These are phyloP conservation scores for Amphiprion clarkii DNA, from an alignment of 2,797 vertebrate genomes.

Conservation along the genomic window DNA sequence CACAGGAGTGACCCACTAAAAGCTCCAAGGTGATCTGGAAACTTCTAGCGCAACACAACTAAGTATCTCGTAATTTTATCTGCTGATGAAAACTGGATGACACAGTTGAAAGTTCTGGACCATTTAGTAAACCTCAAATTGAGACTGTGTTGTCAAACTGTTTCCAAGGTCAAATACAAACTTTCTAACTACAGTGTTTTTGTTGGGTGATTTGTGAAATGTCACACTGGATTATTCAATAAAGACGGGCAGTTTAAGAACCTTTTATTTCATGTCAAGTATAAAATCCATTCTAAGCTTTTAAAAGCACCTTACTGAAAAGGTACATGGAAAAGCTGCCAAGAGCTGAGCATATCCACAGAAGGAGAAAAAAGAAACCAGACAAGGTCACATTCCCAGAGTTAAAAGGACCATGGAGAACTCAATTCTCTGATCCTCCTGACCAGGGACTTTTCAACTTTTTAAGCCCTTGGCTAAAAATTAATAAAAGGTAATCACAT, in stretches of 20 bases:
- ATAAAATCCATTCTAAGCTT: not conserved
- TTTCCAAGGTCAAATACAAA: not conserved
- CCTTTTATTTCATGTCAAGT: not conserved
- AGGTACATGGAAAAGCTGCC: not conserved
- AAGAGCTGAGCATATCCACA: not conserved
- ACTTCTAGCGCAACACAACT: too few species aligned
- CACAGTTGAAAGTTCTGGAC: not conserved
- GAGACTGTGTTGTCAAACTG: too few species aligned
- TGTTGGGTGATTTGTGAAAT: constrained; percentile 3
- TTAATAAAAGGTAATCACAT: constrained; percentile 37
- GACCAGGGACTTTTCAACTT: constrained; percentile 10
- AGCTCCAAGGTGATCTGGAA: not conserved
- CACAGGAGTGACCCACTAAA: not conserved
- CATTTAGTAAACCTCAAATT: not conserved
- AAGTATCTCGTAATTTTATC: too few species aligned
- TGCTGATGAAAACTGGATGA: too few species aligned
- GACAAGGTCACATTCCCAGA: constrained; percentile 40
- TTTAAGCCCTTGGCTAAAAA: constrained; percentile 40
- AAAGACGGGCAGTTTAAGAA: not conserved
- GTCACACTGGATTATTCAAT: not conserved
- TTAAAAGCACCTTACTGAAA: constrained; percentile 8
- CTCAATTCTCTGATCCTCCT: constrained; percentile 17
- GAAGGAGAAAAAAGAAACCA: constrained; percentile 26
- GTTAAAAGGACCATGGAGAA: constrained; percentile 26
- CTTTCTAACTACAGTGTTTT: not conserved